Percentiles rank a stretch among this genome's conserved stretches.
phyloP scores from a whole-genome alignment of 2,797 vertebrate genomes.

The Aplochiton taeniatus region DNA sequence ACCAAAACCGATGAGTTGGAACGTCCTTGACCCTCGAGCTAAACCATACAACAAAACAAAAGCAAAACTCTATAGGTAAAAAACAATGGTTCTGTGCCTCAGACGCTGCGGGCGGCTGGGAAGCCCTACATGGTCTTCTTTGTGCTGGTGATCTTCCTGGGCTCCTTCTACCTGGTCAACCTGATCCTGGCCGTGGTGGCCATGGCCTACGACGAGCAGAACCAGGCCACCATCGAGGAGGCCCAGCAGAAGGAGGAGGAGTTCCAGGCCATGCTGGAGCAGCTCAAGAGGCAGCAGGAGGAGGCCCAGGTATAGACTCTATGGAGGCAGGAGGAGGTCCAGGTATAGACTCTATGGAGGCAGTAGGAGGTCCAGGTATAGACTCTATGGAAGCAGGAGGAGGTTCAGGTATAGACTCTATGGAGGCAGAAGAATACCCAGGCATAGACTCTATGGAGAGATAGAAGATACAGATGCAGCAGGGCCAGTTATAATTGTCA shows the following conservation, averaged over 20 bases:
- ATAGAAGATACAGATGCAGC: too few relatives aligned
- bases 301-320: conserved; percentile 86
- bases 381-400: conserved; percentile 64
- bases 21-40: too few relatives aligned
- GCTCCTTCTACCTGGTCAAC: conserved; percentile 96
- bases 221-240: conserved; percentile 94
- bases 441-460: conserved; percentile 65
- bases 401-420: conserved; percentile 92
- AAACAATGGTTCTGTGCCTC: not conserved
- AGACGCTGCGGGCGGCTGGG: conserved; percentile 94
- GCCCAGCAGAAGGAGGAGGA: conserved; percentile 94
- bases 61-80: too few relatives aligned
- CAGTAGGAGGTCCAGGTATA: conserved; percentile 95
- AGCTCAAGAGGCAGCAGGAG: conserved; percentile 95
- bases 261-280: conserved; percentile 97
- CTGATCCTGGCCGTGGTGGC: conserved; percentile 96
- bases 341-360: conserved; percentile 93
- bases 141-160: conserved; percentile 96
- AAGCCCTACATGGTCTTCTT: conserved; percentile 99
- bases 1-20: too few relatives aligned
- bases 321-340: conserved; percentile 80
- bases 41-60: too few relatives aligned
- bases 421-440: conserved; percentile 96
- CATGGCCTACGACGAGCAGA: conserved; percentile 98
- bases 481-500: too few relatives aligned